These are phyloP conservation scores for Blennius ocellaris DNA, from an alignment of 2,113 vertebrate species.

Conservation along the genomic window DNA sequence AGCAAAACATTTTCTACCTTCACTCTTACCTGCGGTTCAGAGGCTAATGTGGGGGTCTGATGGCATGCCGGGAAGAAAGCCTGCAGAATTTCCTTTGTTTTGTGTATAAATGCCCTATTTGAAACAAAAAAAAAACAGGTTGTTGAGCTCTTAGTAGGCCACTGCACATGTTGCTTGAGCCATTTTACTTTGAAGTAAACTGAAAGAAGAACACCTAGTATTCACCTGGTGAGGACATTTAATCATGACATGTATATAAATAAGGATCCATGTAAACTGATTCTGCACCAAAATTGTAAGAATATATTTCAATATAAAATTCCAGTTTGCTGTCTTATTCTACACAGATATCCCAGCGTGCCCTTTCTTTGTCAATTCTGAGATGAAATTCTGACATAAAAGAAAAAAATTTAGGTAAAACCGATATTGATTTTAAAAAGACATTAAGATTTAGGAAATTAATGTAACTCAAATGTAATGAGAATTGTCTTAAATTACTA, in stretches of 20 bases:
- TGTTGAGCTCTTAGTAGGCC: too few species aligned
- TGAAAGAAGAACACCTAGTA: background rate
- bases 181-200: background rate
- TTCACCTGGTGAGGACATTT: background rate
- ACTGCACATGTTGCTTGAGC: background rate
- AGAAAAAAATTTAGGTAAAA: too few species aligned
- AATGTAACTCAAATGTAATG: too few species aligned
- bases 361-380: too few species aligned
- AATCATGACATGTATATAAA: background rate
- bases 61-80: background rate
- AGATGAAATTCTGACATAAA: too few species aligned
- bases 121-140: background rate
- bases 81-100: background rate
- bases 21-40: slow-evolving; percentile 7
- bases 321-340: too few species aligned
- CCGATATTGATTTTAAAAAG: too few species aligned
- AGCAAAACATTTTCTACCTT: slow-evolving; percentile 31
- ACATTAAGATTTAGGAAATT: too few species aligned
- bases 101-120: background rate
- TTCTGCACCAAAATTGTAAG: background rate
- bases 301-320: too few species aligned
- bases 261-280: background rate
- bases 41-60: slow-evolving; percentile 14
- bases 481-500: too few species aligned
- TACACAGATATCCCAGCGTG: too few species aligned